These are phyloP conservation scores for Dermolepida albohirtum DNA, from an alignment of 2,888 invertebrate species.

Conservation along the genomic window DNA sequence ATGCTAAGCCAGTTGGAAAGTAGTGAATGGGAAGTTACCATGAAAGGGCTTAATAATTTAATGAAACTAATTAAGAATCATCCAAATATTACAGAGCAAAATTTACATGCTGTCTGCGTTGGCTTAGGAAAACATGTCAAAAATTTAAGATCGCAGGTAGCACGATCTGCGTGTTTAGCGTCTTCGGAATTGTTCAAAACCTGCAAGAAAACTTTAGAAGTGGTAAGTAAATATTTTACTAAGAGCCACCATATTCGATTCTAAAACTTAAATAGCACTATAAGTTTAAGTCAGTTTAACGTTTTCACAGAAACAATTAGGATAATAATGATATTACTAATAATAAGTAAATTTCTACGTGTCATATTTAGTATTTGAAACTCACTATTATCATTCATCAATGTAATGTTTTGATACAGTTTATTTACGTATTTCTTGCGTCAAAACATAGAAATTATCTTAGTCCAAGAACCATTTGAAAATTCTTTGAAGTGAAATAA, in stretches of 20 bases:
- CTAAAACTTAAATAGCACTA: too few relatives aligned
- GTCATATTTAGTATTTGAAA: too few relatives aligned
- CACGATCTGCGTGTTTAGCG: constrained; percentile 87
- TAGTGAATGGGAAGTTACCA: constrained; percentile 83
- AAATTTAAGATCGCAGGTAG: constrained; percentile 93
- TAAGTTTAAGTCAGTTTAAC: too few relatives aligned
- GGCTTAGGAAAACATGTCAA: constrained; percentile 82
- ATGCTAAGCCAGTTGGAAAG: constrained; percentile 76
- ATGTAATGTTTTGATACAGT: too few relatives aligned
- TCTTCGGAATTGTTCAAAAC: constrained; percentile 82
- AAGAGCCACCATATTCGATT: neutral
- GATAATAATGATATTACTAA: too few relatives aligned
- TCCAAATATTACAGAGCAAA: constrained; percentile 71
- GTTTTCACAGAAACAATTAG: too few relatives aligned
- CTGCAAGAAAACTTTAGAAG: constrained; percentile 70
- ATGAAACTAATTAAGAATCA: constrained; percentile 77
- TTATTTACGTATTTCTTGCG: too few relatives aligned
- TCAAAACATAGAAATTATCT: too few relatives aligned
- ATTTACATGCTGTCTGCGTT: constrained; percentile 78
- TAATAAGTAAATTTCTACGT: too few relatives aligned
- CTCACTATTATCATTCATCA: too few relatives aligned
- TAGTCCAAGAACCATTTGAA: too few relatives aligned
- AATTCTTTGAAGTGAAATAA: too few relatives aligned
- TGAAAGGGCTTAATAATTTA: constrained; percentile 77
- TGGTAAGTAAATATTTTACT: constrained; percentile 65